Evolutionary conservation across 2,888 invertebrate species (phyloP).

Genomic region (Agonopterix subpropinquella): DNA sequence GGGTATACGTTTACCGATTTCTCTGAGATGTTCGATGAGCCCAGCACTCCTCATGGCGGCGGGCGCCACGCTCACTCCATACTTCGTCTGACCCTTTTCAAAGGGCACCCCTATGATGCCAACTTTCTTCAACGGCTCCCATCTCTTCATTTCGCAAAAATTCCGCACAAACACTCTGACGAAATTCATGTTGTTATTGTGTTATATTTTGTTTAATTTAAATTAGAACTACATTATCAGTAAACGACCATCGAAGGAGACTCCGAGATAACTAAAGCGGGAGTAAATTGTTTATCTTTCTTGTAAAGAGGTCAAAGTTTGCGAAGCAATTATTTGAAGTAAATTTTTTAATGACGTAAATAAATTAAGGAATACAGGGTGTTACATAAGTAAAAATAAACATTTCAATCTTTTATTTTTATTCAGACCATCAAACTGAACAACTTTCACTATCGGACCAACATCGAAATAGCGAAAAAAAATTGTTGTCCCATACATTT

Average conservation of each 20-base stretch:
- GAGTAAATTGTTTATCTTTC: constrained; percentile 1
- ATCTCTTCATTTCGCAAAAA: constrained; percentile 37
- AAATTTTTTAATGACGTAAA: neutral
- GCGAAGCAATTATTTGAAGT: neutral
- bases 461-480: too few species aligned
- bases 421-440: too few species aligned
- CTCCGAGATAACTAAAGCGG: neutral
- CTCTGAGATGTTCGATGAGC: constrained; percentile 75
- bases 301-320: constrained; percentile 3
- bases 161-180: constrained; percentile 46
- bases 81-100: constrained; percentile 83
- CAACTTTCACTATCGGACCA: too few species aligned
- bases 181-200: constrained; percentile 42
- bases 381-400: too few species aligned
- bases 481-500: too few species aligned
- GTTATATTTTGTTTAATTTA: neutral
- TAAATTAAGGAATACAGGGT: too few species aligned
- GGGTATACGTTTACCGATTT: constrained; percentile 68
- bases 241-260: neutral
- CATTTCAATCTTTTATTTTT: too few species aligned
- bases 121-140: constrained; percentile 65
- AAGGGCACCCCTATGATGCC: constrained; percentile 89
- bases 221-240: neutral
- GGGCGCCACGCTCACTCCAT: constrained; percentile 83
- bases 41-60: constrained; percentile 79